Evolutionary conservation across 2,888 invertebrate genomes (phyloP), one percentile per base, ranked within the genome.

Genomic region (Ormyrus thymus): DNA sequence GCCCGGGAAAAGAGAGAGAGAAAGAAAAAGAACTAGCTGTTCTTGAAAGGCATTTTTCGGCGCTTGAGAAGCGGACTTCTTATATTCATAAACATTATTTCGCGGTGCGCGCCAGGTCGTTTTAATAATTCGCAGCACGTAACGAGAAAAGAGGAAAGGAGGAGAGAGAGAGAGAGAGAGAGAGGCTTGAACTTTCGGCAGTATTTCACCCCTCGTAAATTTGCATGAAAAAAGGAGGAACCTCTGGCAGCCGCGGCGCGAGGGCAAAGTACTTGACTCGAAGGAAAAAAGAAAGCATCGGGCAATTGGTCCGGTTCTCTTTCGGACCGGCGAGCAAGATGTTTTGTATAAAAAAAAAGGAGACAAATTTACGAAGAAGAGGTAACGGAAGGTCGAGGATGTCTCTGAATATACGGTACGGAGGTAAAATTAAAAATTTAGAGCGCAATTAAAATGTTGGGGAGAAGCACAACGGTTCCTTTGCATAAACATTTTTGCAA

Each of bases 121-220:
- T 66, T 76, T 61, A 76, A 76, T 76, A 66, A 66, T 66, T 66
- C 71, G 15, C 56, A 6, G 69, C 50, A 46, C 56, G 62, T 62
- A 69, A 55, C 53, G 58, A 72, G 59, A 56, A 56, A 13, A 62
- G 11, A 61, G 55, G 43, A 66, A 5, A 64, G n/a, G 10, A 64
- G 48, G 13, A 13, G 1, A 56, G 56, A 56, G 48, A 29, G 29
- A 29, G 29, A 29, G 29, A 29, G 56, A 68, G 8, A 55, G 8
- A 55, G 65, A 48, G 11, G 15, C 58, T 9, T 29, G 69, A 70
- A 70, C 46, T 77, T 72, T 77, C 50, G 73, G 51, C 56, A 51
- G 59, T 79, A 71, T 66, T 71, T 76, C 71, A 76, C 46, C 75
- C 70, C 64, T 61, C 64, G 48, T 78, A 68, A 75, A 79, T 79